Conservation (phyloP, 1,140 invertebrate genomes). For the Bombus fervidus region DNA sequence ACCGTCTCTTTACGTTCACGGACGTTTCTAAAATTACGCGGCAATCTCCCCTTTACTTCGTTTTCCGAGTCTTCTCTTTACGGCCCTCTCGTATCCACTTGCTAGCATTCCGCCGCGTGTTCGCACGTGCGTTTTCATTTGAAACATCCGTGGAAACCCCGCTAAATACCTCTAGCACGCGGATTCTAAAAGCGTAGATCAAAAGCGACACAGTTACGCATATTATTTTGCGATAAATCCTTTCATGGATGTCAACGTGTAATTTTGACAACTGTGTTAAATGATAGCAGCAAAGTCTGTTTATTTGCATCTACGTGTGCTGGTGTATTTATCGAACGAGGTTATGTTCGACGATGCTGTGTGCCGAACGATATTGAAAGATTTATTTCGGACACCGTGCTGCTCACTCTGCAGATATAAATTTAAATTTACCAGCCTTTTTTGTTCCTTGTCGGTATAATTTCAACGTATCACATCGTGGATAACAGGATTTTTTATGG, state of each 20-base stretch:
- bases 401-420: background rate
- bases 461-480: background rate
- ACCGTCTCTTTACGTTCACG: slow-evolving; percentile 62
- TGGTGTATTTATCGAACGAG: background rate
- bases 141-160: slow-evolving; percentile 13
- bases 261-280: background rate
- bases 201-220: background rate
- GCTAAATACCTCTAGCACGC: background rate
- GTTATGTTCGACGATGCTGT: background rate
- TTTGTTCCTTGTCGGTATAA: background rate
- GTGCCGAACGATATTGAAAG: background rate
- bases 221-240: background rate
- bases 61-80: slow-evolving; percentile 51
- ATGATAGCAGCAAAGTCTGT: background rate
- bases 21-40: slow-evolving; percentile 71
- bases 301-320: background rate
- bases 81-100: slow-evolving; percentile 56
- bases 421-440: background rate
- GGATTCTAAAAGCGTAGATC: background rate
- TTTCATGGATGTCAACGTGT: background rate
- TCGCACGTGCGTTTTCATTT: slow-evolving; percentile 38
- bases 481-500: background rate
- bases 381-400: background rate
- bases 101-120: slow-evolving; percentile 30
- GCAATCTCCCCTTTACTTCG: slow-evolving; percentile 42